Evolutionary conservation across 2,888 invertebrate species (phyloP), one percentile per base, ranked within the genome.

Genomic region (Seira sanloemensis): DNA sequence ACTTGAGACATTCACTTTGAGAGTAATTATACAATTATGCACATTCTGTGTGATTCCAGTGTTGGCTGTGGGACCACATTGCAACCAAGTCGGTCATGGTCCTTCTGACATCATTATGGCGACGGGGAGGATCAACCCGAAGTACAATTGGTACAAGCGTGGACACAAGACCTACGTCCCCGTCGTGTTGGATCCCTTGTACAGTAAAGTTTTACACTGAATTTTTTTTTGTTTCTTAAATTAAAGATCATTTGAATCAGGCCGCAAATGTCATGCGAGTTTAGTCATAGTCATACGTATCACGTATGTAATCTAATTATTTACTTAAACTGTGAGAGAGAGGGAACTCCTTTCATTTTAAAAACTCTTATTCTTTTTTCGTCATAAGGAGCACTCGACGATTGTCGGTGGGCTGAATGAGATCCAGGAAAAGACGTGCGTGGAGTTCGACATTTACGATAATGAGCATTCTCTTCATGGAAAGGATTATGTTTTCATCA

Each of bases 331-430:
- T 62, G 9, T 62, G 16, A 12, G n/a, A 62, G 62, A 46, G 12
- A 46, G 12, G n/a, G 46, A 46, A 9, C 9, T 46, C 46, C 12
- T 46, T 46, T 46, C 46, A 46, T 21, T 69, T 69, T 21, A n/a
- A n/a, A n/a, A n/a, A n/a, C 18, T 1, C 24, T 23, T 21, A 25
- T 76, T 50, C 24, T 65, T 21, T 26, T 72, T 58, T 78, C 19
- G 84, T 18, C 21, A 86, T 68, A 86, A 79, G 46, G 87, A 88
- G 76, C 86, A 83, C 21, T 21, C 54, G 9, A 84, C 72, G 1
- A 88, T 88, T 73, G 77, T 87, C 27, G 87, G 86, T 12, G 88
- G 88, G 9, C 66, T 88, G 23, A 73, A 80, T 24, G 88, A 88
- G 50, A 88, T 88, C 21, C 77, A 84, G 76, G 27, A 83, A 25